These are phyloP conservation scores for Dioctria rufipes DNA, from an alignment of 2,888 invertebrate genomes.

Conservation along the genomic window DNA sequence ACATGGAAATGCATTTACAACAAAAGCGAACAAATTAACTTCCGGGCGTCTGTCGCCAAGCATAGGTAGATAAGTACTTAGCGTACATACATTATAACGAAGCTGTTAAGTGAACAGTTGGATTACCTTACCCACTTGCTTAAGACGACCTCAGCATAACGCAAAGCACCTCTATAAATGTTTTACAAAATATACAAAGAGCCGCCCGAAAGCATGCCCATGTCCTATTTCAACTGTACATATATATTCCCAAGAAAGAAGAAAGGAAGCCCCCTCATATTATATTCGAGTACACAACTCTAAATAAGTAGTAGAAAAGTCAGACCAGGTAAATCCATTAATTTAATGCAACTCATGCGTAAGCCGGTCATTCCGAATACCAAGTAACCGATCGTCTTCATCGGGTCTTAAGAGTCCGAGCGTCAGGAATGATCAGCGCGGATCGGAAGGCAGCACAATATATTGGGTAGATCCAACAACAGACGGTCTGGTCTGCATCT, in stretches of 20 bases:
- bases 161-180: background rate
- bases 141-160: background rate
- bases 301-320: slow-evolving; percentile 3
- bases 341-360: slow-evolving; percentile 51
- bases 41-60: slow-evolving; percentile 47
- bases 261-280: slow-evolving; percentile 16
- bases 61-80: slow-evolving; percentile 23
- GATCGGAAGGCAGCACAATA: background rate
- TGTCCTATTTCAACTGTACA: slow-evolving; percentile 5
- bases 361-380: slow-evolving; percentile 46
- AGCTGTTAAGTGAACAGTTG: slow-evolving; percentile 46
- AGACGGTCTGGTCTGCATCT: slow-evolving; percentile 42
- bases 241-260: slow-evolving; percentile 17
- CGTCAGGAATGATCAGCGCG: slow-evolving; percentile 5
- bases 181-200: background rate
- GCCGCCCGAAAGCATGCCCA: slow-evolving; percentile 16
- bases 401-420: background rate
- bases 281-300: background rate
- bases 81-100: slow-evolving; percentile 7
- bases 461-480: background rate
- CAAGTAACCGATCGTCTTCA: slow-evolving; percentile 37
- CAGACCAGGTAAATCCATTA: slow-evolving; percentile 50
- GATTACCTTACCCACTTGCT: slow-evolving; percentile 13
- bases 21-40: slow-evolving; percentile 45
- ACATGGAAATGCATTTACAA: slow-evolving; percentile 31